Evolutionary conservation across 2,797 vertebrate genomes (phyloP).

Genomic region (Trachops cirrhosus): DNA sequence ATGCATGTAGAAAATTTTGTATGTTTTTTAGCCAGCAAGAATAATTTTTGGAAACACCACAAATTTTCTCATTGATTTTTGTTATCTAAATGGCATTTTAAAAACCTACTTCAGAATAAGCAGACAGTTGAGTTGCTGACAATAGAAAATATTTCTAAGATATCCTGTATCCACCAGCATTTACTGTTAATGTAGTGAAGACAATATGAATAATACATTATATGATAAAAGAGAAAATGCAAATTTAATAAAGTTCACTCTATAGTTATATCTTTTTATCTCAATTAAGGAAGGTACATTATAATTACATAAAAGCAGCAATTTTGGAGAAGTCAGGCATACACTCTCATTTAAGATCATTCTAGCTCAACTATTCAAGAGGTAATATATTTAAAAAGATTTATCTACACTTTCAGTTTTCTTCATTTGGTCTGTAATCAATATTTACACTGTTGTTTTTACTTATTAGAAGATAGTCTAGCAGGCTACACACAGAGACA

Average conservation of each 20-base stretch:
- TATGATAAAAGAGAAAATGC: neutral
- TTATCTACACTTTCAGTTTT: neutral
- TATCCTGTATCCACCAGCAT: neutral
- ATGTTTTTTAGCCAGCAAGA: neutral
- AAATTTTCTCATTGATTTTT: neutral
- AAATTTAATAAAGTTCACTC: neutral
- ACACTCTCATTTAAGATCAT: neutral
- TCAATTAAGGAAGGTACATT: neutral
- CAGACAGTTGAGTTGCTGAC: neutral
- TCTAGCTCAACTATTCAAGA: neutral
- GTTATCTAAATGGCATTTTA: neutral
- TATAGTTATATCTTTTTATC: neutral
- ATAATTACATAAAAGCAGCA: neutral
- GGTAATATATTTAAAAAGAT: neutral
- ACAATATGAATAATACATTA: slow-evolving; percentile 17
- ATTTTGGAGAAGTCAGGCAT: neutral
- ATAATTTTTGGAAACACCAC: neutral
- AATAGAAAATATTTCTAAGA: neutral
- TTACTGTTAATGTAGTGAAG: neutral
- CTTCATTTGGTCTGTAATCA: neutral
- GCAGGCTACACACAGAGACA: neutral
- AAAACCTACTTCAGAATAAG: neutral
- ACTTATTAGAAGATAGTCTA: neutral
- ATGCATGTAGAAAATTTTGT: neutral
- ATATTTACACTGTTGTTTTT: neutral